Evolutionary conservation across 2,888 invertebrate species (phyloP), one percentile per base, ranked within the genome.

Genomic region (Acleris sparsana): DNA sequence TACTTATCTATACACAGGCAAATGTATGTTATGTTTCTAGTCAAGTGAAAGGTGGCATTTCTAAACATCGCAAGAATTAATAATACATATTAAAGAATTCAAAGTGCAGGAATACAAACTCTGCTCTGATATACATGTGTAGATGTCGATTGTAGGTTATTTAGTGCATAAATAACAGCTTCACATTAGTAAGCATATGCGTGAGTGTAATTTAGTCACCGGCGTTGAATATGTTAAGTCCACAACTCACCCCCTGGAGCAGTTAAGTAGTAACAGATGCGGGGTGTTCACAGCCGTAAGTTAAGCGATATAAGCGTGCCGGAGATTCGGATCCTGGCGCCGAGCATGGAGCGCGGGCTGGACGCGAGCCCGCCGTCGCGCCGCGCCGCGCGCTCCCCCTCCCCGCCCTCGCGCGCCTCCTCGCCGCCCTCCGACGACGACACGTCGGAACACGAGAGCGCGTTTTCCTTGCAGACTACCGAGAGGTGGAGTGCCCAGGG

Each of bases 261-360:
- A 33, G 39, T 22, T 16, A 17, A 13, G 39, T 25, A 59, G 65
- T 66, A 66, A 62, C 48, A 44, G 17, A 9, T 68, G 53, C 72
- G 76, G 75, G 80, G 76, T 84, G 73, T 88, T 86, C 86, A 77
- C 93, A 95, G 94, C 93, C 94, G 94, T 93, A 95, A 95, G 93
- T 93, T 94, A 93, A 95, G 95, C 93, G 94, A 95, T 86, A 93
- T 95, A 94, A 94, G 95, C 89, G 94, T 96, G 76, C 96, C 96
- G 73, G 96, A 96, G 94, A 96, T 97, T 84, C 95, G 96, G 82
- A 95, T 97, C 81, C 93, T 96, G 93, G 96, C 96, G 84, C 96
- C 96, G 78, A 96, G 96, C 88, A 93, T 96, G 94, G 96, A 96
- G 93, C 94, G 95, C 80, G 96, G 96, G 79, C 93, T 96, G 91